phyloP scores from a whole-genome alignment of 2,888 invertebrate species.

The Zelleria hepariella region DNA sequence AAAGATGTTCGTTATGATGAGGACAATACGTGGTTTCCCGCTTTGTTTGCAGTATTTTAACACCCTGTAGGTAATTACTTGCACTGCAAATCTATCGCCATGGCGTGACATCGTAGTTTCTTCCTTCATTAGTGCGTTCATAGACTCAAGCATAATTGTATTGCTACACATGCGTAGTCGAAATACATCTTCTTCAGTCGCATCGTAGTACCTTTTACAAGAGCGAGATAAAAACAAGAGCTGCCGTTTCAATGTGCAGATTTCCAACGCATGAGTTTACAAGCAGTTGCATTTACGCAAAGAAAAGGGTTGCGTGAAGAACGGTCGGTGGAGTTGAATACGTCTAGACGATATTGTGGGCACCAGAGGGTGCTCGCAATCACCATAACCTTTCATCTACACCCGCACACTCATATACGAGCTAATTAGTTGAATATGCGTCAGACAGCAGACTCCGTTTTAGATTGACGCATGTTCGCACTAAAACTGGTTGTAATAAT shows the following conservation, averaged over 20 bases:
- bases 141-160: neutral
- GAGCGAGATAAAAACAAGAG: no score
- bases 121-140: neutral
- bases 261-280: neutral
- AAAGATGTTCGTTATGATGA: no score
- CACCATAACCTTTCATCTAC: neutral
- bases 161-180: neutral
- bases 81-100: no score
- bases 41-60: no score
- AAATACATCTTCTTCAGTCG: no score
- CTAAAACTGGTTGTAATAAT: neutral
- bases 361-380: conserved; percentile 12
- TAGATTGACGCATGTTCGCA: neutral
- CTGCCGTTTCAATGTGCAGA: neutral
- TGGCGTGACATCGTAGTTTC: neutral
- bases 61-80: no score
- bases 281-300: neutral
- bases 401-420: neutral
- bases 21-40: no score
- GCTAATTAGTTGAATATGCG: neutral
- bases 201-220: no score
- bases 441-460: no score
- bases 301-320: neutral
- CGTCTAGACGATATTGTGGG: conserved; percentile 47
- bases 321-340: conserved; percentile 23